Evolutionary conservation across 2,113 vertebrate species (phyloP).

Genomic region (Siniperca chuatsi): DNA sequence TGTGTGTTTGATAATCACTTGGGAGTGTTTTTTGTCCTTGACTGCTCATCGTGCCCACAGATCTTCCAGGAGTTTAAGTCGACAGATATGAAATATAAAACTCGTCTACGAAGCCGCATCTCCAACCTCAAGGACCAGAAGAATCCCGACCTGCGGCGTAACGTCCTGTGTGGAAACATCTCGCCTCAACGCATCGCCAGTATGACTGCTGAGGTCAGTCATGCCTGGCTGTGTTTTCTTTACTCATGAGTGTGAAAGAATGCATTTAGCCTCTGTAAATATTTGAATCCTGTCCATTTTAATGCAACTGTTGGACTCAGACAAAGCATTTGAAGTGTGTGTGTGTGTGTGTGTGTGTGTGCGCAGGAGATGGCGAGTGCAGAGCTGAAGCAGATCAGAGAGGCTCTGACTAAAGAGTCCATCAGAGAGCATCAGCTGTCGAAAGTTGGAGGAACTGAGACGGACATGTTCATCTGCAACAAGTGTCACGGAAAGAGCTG

Average conservation of each 20-base stretch:
- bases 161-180: constrained; percentile 92
- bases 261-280: too few relatives aligned
- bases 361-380: constrained; percentile 97
- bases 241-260: too few relatives aligned
- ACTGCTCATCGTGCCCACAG: constrained; percentile 79
- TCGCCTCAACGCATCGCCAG: constrained; percentile 88
- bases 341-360: background rate
- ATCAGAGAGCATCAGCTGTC: constrained; percentile 98
- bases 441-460: constrained; percentile 93
- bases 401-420: constrained; percentile 95
- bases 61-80: constrained; percentile 94
- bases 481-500: constrained; percentile 96
- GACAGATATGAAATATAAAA: constrained; percentile 95
- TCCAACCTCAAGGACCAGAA: constrained; percentile 97
- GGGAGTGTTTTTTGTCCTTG: constrained; percentile 82
- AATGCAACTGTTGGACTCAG: too few relatives aligned
- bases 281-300: background rate
- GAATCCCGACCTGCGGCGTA: constrained; percentile 93
- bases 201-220: constrained; percentile 94
- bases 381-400: constrained; percentile 96
- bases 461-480: constrained; percentile 93
- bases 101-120: constrained; percentile 92
- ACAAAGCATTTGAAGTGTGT: background rate
- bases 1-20: background rate
- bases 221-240: too few relatives aligned